Conservation (phyloP, 2,888 invertebrate genomes). For the Elegia similella region DNA sequence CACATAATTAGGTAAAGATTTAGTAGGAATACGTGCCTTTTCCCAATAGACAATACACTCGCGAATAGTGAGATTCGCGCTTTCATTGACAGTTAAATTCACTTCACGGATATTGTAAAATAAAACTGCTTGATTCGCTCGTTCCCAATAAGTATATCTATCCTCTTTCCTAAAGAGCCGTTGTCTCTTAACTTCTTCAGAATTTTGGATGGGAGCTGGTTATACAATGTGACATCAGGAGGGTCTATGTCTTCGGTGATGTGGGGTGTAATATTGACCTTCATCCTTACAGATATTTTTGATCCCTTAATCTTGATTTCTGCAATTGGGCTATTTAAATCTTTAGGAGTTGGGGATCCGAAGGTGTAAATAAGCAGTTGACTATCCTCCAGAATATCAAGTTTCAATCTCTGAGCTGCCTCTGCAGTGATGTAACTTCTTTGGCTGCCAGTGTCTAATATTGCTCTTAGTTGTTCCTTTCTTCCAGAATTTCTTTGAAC, state of each 20-base stretch:
- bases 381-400: not conserved
- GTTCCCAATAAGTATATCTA: slow-evolving; percentile 27
- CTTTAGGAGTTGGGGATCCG: not conserved
- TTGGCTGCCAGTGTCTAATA: slow-evolving; percentile 9
- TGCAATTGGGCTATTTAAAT: slow-evolving; percentile 3
- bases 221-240: no score
- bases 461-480: no score
- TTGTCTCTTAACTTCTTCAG: slow-evolving; percentile 23
- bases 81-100: no score
- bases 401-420: not conserved
- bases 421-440: not conserved
- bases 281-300: not conserved
- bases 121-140: no score
- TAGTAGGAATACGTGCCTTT: no score
- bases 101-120: no score
- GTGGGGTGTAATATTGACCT: slow-evolving; percentile 13
- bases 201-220: no score
- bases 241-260: not conserved
- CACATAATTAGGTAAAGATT: no score
- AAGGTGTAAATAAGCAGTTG: slow-evolving; percentile 4
- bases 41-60: no score
- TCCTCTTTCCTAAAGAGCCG: slow-evolving; percentile 18
- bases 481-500: no score
- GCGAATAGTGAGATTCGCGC: no score
- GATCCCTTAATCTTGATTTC: not conserved